Conservation (phyloP, 2,797 vertebrate species). For the Urosaurus nigricauda region DNA sequence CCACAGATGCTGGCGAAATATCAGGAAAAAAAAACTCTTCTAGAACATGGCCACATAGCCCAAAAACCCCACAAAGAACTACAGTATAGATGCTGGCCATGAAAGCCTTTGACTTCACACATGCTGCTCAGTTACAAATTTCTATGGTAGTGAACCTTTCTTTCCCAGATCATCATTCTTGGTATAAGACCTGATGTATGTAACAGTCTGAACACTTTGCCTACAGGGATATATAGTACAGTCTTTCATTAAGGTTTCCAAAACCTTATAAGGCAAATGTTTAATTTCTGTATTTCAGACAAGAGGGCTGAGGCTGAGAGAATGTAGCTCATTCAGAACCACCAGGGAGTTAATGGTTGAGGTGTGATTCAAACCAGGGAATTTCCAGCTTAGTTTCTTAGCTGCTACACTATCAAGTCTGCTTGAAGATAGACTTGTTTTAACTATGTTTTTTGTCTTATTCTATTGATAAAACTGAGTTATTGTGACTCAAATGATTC, state of each 20-base stretch:
- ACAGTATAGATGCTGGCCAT: too few relatives aligned
- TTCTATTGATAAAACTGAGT: neutral
- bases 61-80: too few relatives aligned
- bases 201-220: too few relatives aligned
- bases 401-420: neutral
- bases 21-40: too few relatives aligned
- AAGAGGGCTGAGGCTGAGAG: neutral
- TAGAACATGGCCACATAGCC: too few relatives aligned
- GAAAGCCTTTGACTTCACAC: too few relatives aligned
- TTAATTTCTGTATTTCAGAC: neutral
- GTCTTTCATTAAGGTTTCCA: neutral
- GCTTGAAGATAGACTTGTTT: neutral
- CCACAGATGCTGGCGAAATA: too few relatives aligned
- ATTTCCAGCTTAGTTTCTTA: neutral
- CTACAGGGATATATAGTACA: too few relatives aligned
- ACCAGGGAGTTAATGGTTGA: neutral
- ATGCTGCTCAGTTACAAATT: neutral
- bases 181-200: too few relatives aligned
- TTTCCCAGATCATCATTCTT: neutral
- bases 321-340: neutral
- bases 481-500: neutral
- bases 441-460: neutral
- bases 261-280: neutral
- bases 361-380: slow-evolving; percentile 4
- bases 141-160: neutral